Evolutionary conservation across 2,113 vertebrate species (phyloP).

Genomic region (Excalfactoria chinensis): DNA sequence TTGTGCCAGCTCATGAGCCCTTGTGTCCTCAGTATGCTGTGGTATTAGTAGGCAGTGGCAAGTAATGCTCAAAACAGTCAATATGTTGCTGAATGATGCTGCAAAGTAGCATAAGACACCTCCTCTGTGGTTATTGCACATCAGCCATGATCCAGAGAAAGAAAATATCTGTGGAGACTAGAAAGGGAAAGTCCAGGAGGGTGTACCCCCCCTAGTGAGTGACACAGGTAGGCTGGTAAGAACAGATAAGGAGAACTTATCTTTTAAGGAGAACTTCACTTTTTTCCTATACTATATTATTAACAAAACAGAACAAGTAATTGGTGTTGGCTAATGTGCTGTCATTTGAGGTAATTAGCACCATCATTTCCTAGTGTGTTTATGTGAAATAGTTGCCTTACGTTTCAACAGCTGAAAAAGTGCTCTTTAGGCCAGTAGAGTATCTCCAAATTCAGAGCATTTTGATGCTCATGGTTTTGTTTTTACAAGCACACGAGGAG

Average conservation of each 20-base stretch:
- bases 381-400: neutral
- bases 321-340: neutral
- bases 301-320: neutral
- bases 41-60: neutral
- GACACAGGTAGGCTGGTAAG: too few species aligned
- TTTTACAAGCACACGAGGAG: neutral
- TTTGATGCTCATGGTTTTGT: neutral
- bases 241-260: too few species aligned
- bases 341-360: neutral
- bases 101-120: neutral
- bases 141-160: neutral
- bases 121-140: rapidly evolving
- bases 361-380: neutral
- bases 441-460: neutral
- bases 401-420: neutral
- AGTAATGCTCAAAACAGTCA: neutral
- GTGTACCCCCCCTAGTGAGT: too few species aligned
- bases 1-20: rapidly evolving
- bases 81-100: neutral
- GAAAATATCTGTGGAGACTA: too few species aligned
- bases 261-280: too few species aligned
- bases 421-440: neutral
- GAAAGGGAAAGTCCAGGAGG: too few species aligned
- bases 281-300: neutral
- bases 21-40: rapidly evolving